Evolutionary conservation across 2,888 invertebrate species (phyloP), one percentile per base, ranked within the genome.

Genomic region (Baronia brevicornis): DNA sequence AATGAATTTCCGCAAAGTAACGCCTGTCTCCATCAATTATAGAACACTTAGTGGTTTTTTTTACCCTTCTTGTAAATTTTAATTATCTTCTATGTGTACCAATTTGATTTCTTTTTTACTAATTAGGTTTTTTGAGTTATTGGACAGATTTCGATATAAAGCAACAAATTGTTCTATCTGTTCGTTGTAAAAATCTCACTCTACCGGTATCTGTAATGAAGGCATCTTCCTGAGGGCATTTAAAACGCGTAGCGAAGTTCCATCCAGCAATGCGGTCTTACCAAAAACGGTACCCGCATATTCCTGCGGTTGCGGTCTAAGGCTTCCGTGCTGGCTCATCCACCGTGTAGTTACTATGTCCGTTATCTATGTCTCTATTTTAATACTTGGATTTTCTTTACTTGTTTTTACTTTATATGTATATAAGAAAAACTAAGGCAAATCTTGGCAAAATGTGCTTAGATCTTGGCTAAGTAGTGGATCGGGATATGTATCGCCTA

Each of bases 281-380:
- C 59, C 57, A 60, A 62, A 60, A 60, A 48, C 50, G 57, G 52
- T 42, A 42, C 43, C 34, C 43, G 56, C 51, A 54, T 54, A 40
- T 43, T 53, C 13, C 46, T 54, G 59, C 43, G 56, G 59, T 51
- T 28, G 39, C 36, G 45, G 38, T 29, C 33, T 36, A 39, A 24
- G 38, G 36, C 46, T 44, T 43, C 49, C 48, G 43, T 42, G 46
- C 43, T 44, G 42, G 43, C n/a, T n/a, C n/a, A n/a, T n/a, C n/a
- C 25, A 24, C 29, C n/a, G n/a, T n/a, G n/a, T n/a, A 10, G 13
- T 19, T 11, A 12, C 9, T 9, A 12, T 29, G 11, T 17, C 5
- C 11, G 4, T 11, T 10, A 3, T 10, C 14, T 22, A 8, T 20
- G 5, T 13, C 5, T 20, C 26, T 20, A 24, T n/a, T 18, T n/a